Conservation (phyloP, 2,113 vertebrate genomes). For the Muscicapa adusta region DNA sequence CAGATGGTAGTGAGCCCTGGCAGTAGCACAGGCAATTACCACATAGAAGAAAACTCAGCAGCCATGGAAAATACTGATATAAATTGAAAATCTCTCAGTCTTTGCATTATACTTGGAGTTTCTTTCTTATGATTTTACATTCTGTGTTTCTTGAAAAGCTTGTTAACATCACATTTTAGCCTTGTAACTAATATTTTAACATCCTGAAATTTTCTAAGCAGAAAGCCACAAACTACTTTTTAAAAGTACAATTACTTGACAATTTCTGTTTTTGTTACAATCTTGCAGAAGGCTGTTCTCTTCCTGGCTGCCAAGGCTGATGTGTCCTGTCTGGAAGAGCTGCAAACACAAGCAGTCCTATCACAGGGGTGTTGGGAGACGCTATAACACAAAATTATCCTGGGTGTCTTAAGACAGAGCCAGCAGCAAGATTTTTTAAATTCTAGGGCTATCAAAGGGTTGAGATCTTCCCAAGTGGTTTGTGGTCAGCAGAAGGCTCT, state of each 20-base stretch:
- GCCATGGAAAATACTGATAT: not conserved
- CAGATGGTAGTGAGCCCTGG: not conserved
- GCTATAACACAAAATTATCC: not conserved
- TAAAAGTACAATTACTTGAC: not conserved
- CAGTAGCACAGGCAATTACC: not conserved
- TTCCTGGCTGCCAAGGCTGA: not conserved
- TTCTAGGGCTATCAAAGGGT: not conserved
- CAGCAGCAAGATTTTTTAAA: not conserved
- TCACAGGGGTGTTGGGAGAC: rapidly evolving
- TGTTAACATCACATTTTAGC: rapidly evolving
- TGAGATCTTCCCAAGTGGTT: not conserved
- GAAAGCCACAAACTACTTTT: not conserved
- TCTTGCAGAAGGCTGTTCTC: not conserved
- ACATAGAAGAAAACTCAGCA: not conserved
- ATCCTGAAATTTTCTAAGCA: not conserved
- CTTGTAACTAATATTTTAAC: not conserved
- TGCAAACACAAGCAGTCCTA: not conserved
- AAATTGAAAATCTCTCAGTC: not conserved
- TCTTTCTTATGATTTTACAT: not conserved
- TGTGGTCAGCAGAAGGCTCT: not conserved
- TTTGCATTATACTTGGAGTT: not conserved
- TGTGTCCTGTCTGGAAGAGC: rapidly evolving
- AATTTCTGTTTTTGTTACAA: not conserved
- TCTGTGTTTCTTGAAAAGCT: not conserved
- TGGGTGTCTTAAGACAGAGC: not conserved